These are phyloP conservation scores for Tetragnatha versicolor DNA, from an alignment of 1,140 invertebrate species.

Conservation along the genomic window DNA sequence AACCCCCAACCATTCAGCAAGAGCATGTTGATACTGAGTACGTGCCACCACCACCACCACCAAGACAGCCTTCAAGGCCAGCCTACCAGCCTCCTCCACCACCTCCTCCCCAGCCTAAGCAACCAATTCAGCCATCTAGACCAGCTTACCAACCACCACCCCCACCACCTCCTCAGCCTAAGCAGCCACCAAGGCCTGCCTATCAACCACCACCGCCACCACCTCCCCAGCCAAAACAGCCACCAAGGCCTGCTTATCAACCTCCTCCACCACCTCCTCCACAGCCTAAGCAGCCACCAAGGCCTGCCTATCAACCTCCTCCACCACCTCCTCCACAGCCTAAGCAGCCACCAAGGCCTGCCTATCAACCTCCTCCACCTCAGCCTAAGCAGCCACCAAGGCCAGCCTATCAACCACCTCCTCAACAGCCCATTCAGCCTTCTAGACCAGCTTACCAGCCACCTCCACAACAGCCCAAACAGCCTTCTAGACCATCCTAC, in stretches of 20 bases:
- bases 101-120: background rate
- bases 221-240: no score
- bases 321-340: background rate
- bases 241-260: background rate
- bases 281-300: background rate
- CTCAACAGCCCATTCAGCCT: no score
- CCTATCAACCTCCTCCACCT: conserved; percentile 1
- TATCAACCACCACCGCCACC: conserved; percentile 25
- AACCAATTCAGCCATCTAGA: background rate
- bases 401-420: no score
- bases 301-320: background rate
- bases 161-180: background rate
- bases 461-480: conserved; percentile 9
- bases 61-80: conserved; percentile 4
- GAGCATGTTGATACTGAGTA: conserved; percentile 47
- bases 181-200: background rate
- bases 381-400: no score
- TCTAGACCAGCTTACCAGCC: background rate
- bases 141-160: background rate
- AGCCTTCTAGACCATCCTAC: background rate
- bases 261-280: background rate
- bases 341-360: background rate
- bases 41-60: conserved; percentile 30
- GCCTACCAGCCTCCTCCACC: background rate
- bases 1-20: conserved; percentile 39